Evolutionary conservation across 2,797 vertebrate genomes (phyloP).

Genomic region (Pseudopleuronectes americanus): DNA sequence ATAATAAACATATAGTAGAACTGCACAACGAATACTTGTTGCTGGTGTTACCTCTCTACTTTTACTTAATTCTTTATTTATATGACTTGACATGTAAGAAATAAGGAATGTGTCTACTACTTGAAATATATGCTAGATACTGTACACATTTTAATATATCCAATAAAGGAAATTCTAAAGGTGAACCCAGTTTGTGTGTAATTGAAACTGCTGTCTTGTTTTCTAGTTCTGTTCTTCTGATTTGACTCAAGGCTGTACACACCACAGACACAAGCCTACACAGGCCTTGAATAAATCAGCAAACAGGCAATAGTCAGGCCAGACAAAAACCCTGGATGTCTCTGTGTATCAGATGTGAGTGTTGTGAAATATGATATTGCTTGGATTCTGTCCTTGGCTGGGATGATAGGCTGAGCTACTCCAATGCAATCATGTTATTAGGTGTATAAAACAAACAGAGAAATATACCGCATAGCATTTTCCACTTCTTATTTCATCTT

Average conservation of each 20-base stretch:
- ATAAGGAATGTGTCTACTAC: background rate
- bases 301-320: constrained; percentile 7
- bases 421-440: background rate
- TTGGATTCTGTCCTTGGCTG: background rate
- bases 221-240: constrained; percentile 19
- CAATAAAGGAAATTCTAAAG: constrained; percentile 26
- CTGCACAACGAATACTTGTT: no score
- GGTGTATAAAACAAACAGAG: background rate
- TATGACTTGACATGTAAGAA: no score
- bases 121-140: background rate
- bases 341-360: background rate
- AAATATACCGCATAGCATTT: background rate
- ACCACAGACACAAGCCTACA: background rate
- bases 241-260: constrained; percentile 35
- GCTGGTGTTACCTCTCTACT: no score
- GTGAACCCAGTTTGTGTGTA: constrained; percentile 1
- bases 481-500: background rate
- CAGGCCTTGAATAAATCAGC: constrained; percentile 31
- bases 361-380: constrained; percentile 2
- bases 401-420: background rate
- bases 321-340: constrained; percentile 4
- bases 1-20: background rate
- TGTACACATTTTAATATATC: background rate
- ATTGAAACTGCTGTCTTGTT: background rate
- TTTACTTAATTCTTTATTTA: no score